Percentiles rank a stretch among this genome's conserved stretches.
These are phyloP conservation scores for Acanthoscelides obtectus DNA, from an alignment of 2,888 invertebrate genomes.

Conservation along the genomic window DNA sequence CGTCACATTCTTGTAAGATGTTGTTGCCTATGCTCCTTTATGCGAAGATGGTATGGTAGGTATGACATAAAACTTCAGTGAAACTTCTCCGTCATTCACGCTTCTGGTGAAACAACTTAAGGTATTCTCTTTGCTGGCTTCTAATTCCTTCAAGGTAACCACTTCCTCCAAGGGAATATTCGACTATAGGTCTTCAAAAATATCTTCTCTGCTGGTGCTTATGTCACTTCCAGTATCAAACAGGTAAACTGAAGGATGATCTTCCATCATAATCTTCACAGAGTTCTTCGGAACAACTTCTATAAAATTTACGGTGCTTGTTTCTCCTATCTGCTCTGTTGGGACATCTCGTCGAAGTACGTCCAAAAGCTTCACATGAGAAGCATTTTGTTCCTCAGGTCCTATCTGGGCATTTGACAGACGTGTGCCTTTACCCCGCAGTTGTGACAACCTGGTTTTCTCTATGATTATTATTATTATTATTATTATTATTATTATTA, in stretches of 20 bases:
- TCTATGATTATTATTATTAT: no score
- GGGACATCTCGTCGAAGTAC: slow-evolving; percentile 15
- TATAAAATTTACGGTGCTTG: slow-evolving; percentile 6
- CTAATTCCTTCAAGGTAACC: slow-evolving; percentile 13
- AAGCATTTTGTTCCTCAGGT: slow-evolving; percentile 23
- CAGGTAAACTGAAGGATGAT: slow-evolving; percentile 9
- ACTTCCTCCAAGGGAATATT: slow-evolving; percentile 8
- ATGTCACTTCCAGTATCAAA: slow-evolving; percentile 23
- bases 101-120: slow-evolving; percentile 14
- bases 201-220: slow-evolving; percentile 16
- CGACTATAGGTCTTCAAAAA: slow-evolving; percentile 12
- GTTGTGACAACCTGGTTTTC: no score
- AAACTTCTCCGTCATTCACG: slow-evolving; percentile 16
- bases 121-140: slow-evolving; percentile 14
- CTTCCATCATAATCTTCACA: slow-evolving; percentile 10
- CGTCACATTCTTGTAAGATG: slow-evolving; percentile 14
- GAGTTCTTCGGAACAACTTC: slow-evolving; percentile 10
- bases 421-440: slow-evolving; percentile 9
- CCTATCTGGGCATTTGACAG: slow-evolving; percentile 13
- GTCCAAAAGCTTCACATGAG: slow-evolving; percentile 20
- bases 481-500: no score
- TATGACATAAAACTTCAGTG: slow-evolving; percentile 17
- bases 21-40: slow-evolving; percentile 16
- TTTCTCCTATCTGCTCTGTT: slow-evolving; percentile 1
- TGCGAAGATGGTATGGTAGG: slow-evolving; percentile 10